Conservation (phyloP, 1,140 invertebrate genomes). For the Drosophila quadrilineata region DNA sequence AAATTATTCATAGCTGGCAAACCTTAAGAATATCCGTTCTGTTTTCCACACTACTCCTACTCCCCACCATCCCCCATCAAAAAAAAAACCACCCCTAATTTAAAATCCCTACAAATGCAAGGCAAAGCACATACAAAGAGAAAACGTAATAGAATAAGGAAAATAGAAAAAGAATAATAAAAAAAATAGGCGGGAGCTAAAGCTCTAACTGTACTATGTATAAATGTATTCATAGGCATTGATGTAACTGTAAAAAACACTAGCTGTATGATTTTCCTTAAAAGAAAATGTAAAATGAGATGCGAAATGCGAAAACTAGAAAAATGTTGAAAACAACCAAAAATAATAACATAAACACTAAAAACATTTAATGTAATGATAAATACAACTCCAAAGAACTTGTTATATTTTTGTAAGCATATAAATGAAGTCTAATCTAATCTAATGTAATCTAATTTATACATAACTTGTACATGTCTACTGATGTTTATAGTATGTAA, state of each 20-base stretch:
- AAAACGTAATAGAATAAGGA: slow-evolving; percentile 3
- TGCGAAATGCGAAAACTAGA: background rate
- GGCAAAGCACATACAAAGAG: no score
- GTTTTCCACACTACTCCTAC: slow-evolving; percentile 19
- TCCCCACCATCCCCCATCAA: background rate
- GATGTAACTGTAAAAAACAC: slow-evolving; percentile 40
- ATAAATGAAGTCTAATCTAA: slow-evolving; percentile 42
- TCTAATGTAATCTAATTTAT: slow-evolving; percentile 18
- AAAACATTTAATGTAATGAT: no score
- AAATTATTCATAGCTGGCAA: slow-evolving; percentile 17
- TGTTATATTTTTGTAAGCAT: slow-evolving; percentile 74
- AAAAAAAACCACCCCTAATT: slow-evolving; percentile 7
- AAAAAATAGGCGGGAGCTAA: slow-evolving; percentile 41
- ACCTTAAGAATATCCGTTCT: slow-evolving; percentile 27
- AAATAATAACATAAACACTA: no score
- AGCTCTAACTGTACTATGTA: slow-evolving; percentile 51
- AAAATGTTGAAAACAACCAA: no score
- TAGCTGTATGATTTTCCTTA: slow-evolving; percentile 56
- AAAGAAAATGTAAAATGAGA: slow-evolving; percentile 18
- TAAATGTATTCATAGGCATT: slow-evolving; percentile 43
- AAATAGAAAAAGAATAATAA: no score
- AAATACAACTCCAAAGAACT: slow-evolving; percentile 61
- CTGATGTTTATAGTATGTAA: slow-evolving; percentile 25
- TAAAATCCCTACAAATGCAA: slow-evolving; percentile 34
- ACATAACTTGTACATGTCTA: slow-evolving; percentile 33